Percentiles rank a stretch among this genome's conserved stretches.
Evolutionary conservation across 2,113 vertebrate genomes (phyloP).

Genomic region (Dicentrarchus labrax): DNA sequence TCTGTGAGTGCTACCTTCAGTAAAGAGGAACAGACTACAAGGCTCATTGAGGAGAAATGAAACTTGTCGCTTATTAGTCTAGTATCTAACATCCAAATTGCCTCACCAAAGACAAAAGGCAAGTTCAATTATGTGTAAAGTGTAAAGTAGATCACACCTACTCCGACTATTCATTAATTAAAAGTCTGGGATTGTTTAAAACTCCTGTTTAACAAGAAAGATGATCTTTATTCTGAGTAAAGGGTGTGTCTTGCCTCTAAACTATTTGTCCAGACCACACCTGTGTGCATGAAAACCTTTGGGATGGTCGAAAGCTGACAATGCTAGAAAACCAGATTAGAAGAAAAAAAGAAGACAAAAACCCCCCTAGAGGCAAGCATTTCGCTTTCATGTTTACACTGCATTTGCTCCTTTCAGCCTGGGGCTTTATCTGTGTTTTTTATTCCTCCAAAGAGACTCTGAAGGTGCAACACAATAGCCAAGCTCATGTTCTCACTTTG

Average conservation of each 20-base stretch:
- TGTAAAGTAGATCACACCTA: neutral
- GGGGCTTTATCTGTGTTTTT: slow-evolving; percentile 1
- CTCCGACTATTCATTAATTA: neutral
- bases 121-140: neutral
- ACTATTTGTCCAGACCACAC: slow-evolving; percentile 63
- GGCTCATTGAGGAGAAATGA: neutral
- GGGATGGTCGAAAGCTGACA: slow-evolving; percentile 41
- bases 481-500: slow-evolving; percentile 19
- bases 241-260: slow-evolving; percentile 56
- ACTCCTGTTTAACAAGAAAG: slow-evolving; percentile 41
- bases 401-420: slow-evolving; percentile 6
- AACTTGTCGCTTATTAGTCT: neutral
- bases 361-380: slow-evolving; percentile 22
- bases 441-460: slow-evolving; percentile 1
- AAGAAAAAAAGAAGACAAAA: slow-evolving; percentile 26
- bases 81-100: neutral
- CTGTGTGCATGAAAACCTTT: slow-evolving; percentile 47
- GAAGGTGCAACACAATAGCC: slow-evolving; percentile 21
- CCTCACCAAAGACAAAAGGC: neutral
- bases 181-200: neutral
- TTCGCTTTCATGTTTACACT: slow-evolving; percentile 13
- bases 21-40: neutral
- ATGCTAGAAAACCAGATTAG: slow-evolving; percentile 50
- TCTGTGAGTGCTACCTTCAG: slow-evolving; percentile 1
- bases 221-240: slow-evolving; percentile 23